Evolutionary conservation across 2,113 vertebrate species (phyloP).

Genomic region (Aptenodytes patagonicus): DNA sequence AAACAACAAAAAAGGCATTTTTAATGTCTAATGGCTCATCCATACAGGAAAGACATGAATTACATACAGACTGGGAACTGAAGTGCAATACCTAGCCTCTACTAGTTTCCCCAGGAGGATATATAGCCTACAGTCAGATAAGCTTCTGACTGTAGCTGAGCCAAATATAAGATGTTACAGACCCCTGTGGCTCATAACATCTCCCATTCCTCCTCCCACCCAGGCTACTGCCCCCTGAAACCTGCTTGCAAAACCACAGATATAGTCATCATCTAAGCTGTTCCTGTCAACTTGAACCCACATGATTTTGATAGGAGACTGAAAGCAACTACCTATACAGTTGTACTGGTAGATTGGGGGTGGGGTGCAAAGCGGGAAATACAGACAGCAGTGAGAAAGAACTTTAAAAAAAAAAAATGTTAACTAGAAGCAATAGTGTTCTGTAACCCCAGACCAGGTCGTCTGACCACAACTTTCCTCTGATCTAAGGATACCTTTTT

Average conservation of each 20-base stretch:
- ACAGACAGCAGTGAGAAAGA: not conserved
- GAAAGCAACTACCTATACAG: not conserved
- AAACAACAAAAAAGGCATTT: not conserved
- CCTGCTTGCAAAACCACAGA: not conserved
- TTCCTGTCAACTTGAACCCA: not conserved
- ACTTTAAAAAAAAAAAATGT: not conserved
- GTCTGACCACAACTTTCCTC: not conserved
- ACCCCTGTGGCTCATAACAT: not conserved
- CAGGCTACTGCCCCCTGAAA: not conserved
- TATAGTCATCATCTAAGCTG: not conserved
- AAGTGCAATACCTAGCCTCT: not conserved
- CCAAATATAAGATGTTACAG: fast-evolving
- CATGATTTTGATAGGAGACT: not conserved
- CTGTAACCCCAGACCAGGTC: not conserved
- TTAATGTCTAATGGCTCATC: not conserved
- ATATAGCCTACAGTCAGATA: not conserved
- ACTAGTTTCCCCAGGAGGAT: not conserved
- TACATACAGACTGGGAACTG: not conserved
- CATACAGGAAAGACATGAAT: not conserved
- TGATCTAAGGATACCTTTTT: not conserved
- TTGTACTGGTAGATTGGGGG: not conserved
- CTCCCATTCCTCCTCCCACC: not conserved
- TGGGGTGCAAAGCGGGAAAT: not conserved
- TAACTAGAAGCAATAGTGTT: not conserved
- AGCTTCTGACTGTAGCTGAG: not conserved